phyloP scores from a whole-genome alignment of 2,797 vertebrate species.

The Heterohyrax brucei region DNA sequence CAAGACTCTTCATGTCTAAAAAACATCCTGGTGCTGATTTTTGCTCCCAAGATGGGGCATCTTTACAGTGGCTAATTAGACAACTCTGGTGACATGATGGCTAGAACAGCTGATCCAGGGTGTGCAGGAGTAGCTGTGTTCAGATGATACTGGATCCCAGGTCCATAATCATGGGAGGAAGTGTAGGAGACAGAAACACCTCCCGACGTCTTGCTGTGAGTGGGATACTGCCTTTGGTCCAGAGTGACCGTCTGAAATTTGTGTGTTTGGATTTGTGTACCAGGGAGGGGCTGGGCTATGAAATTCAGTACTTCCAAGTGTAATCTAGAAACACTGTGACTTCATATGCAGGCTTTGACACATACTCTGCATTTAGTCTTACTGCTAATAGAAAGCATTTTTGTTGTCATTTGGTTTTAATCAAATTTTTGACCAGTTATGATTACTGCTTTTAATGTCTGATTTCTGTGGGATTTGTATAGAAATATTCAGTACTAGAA shows the following conservation, averaged over 20 bases:
- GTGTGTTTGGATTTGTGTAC: conserved; percentile 3
- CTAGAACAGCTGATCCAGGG: conserved; percentile 26
- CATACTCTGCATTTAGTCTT: conserved; percentile 71
- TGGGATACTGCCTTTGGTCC: neutral
- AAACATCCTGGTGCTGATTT: conserved; percentile 4
- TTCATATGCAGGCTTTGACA: conserved; percentile 63
- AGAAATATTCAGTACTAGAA: neutral
- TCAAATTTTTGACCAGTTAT: conserved; percentile 70
- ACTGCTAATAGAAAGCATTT: conserved; percentile 64
- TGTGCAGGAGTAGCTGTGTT: accelerated
- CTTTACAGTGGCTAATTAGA: conserved; percentile 51
- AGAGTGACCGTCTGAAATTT: neutral
- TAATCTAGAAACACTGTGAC: conserved; percentile 68
- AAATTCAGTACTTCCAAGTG: conserved; percentile 45
- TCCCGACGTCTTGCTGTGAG: neutral
- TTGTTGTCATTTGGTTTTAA: conserved; percentile 79
- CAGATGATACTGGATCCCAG: neutral
- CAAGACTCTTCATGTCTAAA: conserved; percentile 25
- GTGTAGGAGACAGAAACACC: neutral
- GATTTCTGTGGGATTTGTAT: conserved; percentile 49
- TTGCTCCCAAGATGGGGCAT: neutral
- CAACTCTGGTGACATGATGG: neutral
- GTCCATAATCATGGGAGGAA: neutral
- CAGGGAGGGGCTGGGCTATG: conserved; percentile 25
- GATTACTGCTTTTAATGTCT: conserved; percentile 37